Evolutionary conservation across 92 coral and sea anemone genomes (phyloP), one percentile per base, ranked within the genome.

Genomic region (Paragorgia papillata): DNA sequence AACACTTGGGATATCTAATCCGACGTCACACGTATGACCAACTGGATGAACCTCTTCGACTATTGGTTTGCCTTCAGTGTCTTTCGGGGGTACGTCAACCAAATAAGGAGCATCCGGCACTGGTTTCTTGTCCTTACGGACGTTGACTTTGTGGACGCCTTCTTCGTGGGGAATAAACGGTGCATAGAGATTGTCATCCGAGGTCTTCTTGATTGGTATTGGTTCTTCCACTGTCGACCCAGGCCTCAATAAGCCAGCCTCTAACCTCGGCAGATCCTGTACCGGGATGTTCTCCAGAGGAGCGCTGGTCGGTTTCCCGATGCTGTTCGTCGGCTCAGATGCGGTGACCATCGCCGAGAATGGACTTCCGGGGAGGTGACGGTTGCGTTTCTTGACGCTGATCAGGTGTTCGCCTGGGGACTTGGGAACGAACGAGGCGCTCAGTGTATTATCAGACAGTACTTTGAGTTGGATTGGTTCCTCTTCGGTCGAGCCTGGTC

Each of bases 91-190:
- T 21, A 94, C 98, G 75, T 91, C 89, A 69, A 94, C 89, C 66
- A 88, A 85, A 64, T 88, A 91, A 18, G 98, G 98, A 54, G 97
- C 88, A 68, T 84, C 83, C 22, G 84, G 74, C 39, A 90, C 92
- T 7, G 92, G 97, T 19, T 61, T 76, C 7, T 85, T 83, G 67
- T 85, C 91, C 69, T 94, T 94, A 31, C 98, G 83, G 41, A 94
- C 91, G 46, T 94, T 92, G n/a, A 94, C 71, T 46, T 91, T 75
- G 62, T 94, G 98, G 44, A 89, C 94, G 0, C 98, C 98, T 53
- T 84, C 97, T 24, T 94, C 98, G 32, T 96, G 85, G 4, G 98
- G 98, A n/a, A 96, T 91, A 62, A 94, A 94, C 1, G 97, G 91
- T 57, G 89, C 97, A 57, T 92, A 91, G 63, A 94, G 88, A 55